Evolutionary conservation across 1,140 invertebrate species (phyloP).

Genomic region (Octopus bimaculoides): DNA sequence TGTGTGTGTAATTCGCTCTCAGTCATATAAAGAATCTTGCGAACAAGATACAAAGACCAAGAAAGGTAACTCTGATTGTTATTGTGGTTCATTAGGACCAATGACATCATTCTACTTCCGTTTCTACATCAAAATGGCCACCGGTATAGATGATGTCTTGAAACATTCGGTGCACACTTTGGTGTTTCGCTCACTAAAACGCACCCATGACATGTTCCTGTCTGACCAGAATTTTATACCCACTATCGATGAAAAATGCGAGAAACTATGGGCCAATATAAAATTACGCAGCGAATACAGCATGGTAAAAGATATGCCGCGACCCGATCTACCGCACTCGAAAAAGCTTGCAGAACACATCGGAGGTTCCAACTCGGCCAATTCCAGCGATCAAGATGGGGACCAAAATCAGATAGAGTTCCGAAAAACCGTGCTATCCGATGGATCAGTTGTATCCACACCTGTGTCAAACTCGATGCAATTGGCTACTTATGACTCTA

Average conservation of each 20-base stretch:
- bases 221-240: conserved; percentile 84
- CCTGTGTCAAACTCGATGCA: background rate
- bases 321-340: conserved; percentile 49
- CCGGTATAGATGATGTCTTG: conserved; percentile 74
- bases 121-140: background rate
- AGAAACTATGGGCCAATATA: conserved; percentile 46
- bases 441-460: background rate
- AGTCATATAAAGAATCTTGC: too few species aligned
- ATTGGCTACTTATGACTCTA: background rate
- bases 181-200: conserved; percentile 93
- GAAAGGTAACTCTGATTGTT: too few species aligned
- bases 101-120: too few species aligned
- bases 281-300: conserved; percentile 89
- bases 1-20: too few species aligned
- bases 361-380: conserved; percentile 27
- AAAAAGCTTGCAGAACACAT: conserved; percentile 24
- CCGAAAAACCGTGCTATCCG: background rate
- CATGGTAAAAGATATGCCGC: conserved; percentile 72
- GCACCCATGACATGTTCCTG: conserved; percentile 97
- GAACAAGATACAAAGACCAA: too few species aligned
- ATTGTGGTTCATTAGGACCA: too few species aligned
- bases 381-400: conserved; percentile 28
- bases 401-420: background rate
- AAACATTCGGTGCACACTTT: conserved; percentile 95
- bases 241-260: conserved; percentile 45